Conservation (phyloP, 1,140 invertebrate species). For the Philaenus spumarius region DNA sequence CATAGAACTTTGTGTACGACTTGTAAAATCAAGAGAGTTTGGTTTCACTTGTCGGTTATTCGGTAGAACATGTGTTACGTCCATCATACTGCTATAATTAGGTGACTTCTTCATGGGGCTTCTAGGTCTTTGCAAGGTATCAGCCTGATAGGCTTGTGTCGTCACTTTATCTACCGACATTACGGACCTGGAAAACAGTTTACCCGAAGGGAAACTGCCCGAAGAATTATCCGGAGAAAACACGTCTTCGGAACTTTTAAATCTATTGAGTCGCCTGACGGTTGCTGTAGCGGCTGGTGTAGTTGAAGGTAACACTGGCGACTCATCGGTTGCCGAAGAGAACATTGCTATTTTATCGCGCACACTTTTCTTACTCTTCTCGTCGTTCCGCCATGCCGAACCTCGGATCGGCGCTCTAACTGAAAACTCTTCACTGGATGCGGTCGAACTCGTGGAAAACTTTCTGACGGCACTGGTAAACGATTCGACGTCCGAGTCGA, state of each 20-base stretch:
- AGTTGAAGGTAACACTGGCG: conserved; percentile 35
- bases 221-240: conserved; percentile 26
- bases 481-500: conserved; percentile 22
- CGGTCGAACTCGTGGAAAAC: neutral
- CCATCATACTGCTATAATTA: conserved; percentile 26
- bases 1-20: conserved; percentile 38
- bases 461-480: neutral
- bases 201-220: conserved; percentile 5
- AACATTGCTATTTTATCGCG: conserved; percentile 86
- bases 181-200: conserved; percentile 18
- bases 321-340: conserved; percentile 44
- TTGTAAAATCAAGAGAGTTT: conserved; percentile 27
- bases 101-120: conserved; percentile 20
- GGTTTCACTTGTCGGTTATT: neutral
- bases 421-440: conserved; percentile 3
- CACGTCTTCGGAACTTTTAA: conserved; percentile 50
- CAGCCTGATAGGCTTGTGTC: conserved; percentile 4
- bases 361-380: conserved; percentile 69
- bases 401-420: neutral
- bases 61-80: conserved; percentile 19
- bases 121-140: neutral
- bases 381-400: conserved; percentile 51
- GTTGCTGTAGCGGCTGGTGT: neutral
- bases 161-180: conserved; percentile 16
- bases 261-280: conserved; percentile 22